Evolutionary conservation across 2,797 vertebrate species (phyloP), one percentile per base, ranked within the genome.

Genomic region (Pantherophis alleghaniensis): DNA sequence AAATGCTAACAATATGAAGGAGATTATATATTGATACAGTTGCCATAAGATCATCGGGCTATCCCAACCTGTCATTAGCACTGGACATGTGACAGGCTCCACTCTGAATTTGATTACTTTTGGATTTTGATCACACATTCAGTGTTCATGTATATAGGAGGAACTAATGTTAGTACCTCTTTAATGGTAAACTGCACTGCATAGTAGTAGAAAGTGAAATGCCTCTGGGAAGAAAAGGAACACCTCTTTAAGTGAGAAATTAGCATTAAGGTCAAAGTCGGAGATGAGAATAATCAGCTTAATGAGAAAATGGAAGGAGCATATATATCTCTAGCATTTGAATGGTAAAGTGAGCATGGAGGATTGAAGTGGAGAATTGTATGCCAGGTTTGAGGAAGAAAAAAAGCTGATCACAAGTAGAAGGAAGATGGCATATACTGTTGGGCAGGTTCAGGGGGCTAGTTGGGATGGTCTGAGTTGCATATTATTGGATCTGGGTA

Each of bases 1-100:
- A 94, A 95, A 95, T 37, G 94, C 92, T 95, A 93, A 42, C 93
- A 59, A 86, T 61, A 37, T 86, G 92, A 91, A 91, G 90, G 92
- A 88, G 93, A 0, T 0, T 51, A 26, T 7, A 3, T 87, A 94
- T 91, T 87, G 4, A 57, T 74, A 12, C 0, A 51, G 32, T 59
- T 93, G 90, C 91, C 24, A 90, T 95, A 63, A 94, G 66, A 89
- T 89, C 26, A 51, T 51, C 14, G 28, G 37, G 66, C 28, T 89
- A 28, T 88, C 83, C 55, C 66, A 89, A 32, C 56, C 32, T 88
- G 11, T 79, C n/a, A 60, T 53, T 42, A 51, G 0, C 14, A 26
- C 55, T 79, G 59, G 16, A 60, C 51, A 89, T 89, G 53, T 92
- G 32, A 12, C 26, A 88, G 37, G 47, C 18, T 86, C 37, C 51